A percentile compares a stretch with the other conserved stretches of the same genome.
These are phyloP conservation scores for Eristalinus sepulchralis DNA, from an alignment of 2,888 invertebrate species.

Conservation along the genomic window DNA sequence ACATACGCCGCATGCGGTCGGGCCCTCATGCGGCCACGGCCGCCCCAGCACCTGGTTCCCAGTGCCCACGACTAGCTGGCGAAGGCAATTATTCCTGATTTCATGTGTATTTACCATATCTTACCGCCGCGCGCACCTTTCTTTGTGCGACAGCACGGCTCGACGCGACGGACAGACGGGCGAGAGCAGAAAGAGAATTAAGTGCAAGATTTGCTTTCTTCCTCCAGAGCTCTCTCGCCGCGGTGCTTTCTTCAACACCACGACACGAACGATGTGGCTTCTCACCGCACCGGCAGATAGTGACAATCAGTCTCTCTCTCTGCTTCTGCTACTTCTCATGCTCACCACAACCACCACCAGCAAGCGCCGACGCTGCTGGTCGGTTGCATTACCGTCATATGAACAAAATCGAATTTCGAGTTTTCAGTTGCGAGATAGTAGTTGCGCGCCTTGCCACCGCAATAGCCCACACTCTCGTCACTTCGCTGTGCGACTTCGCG, in stretches of 20 bases:
- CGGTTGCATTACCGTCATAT: constrained; percentile 53
- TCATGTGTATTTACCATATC: constrained; percentile 67
- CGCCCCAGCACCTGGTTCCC: constrained; percentile 32
- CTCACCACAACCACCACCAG: constrained; percentile 45
- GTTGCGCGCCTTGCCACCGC: constrained; percentile 59
- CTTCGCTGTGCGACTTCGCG: constrained; percentile 37
- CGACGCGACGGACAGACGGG: constrained; percentile 9
- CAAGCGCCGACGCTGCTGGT: constrained; percentile 11
- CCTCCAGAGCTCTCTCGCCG: constrained; percentile 12
- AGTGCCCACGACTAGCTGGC: constrained; percentile 51
- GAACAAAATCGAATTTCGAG: constrained; percentile 60
- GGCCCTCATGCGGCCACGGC: constrained; percentile 42
- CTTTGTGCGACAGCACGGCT: constrained; percentile 33
- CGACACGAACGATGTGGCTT: constrained; percentile 7
- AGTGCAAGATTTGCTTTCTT: constrained; percentile 68
- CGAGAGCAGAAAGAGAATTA: constrained; percentile 47
- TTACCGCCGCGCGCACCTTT: constrained; percentile 60
- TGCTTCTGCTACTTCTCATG: constrained; percentile 35
- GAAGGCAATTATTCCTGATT: constrained; percentile 69
- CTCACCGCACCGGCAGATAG: constrained; percentile 53
- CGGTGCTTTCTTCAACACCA: constrained; percentile 55
- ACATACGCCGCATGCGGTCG: constrained; percentile 54
- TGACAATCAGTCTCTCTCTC: constrained; percentile 64
- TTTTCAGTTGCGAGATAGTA: constrained; percentile 65
- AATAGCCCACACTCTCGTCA: constrained; percentile 56